These are phyloP conservation scores for Euphysa ruthae DNA, from an alignment of 30 jellyfish, hydroid and myxozoan genomes.

Conservation along the genomic window DNA sequence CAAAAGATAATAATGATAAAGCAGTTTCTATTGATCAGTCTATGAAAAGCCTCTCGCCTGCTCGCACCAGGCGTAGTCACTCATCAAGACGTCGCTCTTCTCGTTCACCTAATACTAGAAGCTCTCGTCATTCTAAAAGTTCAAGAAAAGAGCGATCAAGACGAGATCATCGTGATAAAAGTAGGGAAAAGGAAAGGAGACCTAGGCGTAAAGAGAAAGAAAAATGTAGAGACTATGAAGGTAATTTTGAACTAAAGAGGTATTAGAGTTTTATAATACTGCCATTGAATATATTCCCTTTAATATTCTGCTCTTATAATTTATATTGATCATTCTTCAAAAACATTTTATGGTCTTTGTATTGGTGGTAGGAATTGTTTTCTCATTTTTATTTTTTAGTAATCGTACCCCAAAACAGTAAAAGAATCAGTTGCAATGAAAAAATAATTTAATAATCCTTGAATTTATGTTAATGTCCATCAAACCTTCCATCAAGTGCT, in stretches of 20 bases:
- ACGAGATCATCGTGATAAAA: conserved; percentile 23
- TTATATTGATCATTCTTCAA: too few relatives aligned
- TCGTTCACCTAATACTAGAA: conserved; percentile 59
- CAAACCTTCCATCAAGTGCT: too few relatives aligned
- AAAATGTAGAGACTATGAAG: conserved; percentile 84
- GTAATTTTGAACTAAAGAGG: conserved; percentile 25
- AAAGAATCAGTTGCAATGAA: too few relatives aligned
- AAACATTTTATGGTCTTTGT: too few relatives aligned
- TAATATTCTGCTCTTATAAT: too few relatives aligned
- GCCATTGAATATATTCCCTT: too few relatives aligned
- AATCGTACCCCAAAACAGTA: too few relatives aligned
- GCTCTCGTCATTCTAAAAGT: conserved; percentile 57
- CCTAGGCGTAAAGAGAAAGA: conserved; percentile 37
- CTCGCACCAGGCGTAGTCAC: conserved; percentile 45
- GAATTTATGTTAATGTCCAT: too few relatives aligned
- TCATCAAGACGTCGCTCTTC: conserved; percentile 17
- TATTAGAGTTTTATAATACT: too few relatives aligned
- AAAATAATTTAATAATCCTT: too few relatives aligned
- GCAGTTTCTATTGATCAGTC: conserved; percentile 32
- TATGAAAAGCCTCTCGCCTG: conserved; percentile 56
- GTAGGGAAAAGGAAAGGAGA: conserved; percentile 24
- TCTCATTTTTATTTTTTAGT: too few relatives aligned
- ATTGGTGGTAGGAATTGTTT: too few relatives aligned
- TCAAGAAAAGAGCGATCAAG: conserved; percentile 30
- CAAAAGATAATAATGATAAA: conserved; percentile 7